phyloP scores from a whole-genome alignment of 2,888 invertebrate species.

The Cosmorhoe ocellata region DNA sequence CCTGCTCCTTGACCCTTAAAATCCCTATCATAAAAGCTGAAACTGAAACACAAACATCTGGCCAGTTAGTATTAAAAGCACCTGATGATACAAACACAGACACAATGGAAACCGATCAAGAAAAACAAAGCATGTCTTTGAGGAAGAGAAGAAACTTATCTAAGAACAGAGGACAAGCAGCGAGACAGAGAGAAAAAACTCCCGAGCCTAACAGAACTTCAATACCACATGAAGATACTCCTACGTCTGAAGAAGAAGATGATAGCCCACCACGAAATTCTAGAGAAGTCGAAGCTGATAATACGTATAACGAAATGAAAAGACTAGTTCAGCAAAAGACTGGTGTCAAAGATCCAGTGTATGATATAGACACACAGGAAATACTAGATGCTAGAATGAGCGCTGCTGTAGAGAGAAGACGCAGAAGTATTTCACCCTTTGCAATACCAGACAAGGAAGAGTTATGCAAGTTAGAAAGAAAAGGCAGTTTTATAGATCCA shows the following conservation, averaged over 20 bases:
- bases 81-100: constrained; percentile 47
- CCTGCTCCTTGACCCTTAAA: constrained; percentile 44
- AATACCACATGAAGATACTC: constrained; percentile 83
- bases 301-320: constrained; percentile 76
- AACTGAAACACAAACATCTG: constrained; percentile 62
- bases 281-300: constrained; percentile 75
- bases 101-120: constrained; percentile 66
- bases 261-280: constrained; percentile 54
- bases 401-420: constrained; percentile 71
- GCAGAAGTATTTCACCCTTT: constrained; percentile 79
- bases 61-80: constrained; percentile 50
- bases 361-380: constrained; percentile 72
- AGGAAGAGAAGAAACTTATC: constrained; percentile 84
- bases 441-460: constrained; percentile 74
- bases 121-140: constrained; percentile 76
- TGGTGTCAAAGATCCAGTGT: constrained; percentile 68
- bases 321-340: constrained; percentile 69
- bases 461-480: constrained; percentile 57
- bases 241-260: constrained; percentile 82
- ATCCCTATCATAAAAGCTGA: constrained; percentile 63
- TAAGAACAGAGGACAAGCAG: constrained; percentile 77
- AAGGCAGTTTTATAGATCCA: constrained; percentile 77
- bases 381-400: constrained; percentile 70
- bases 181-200: constrained; percentile 76
- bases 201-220: constrained; percentile 75